Percentiles rank a stretch among this genome's conserved stretches.
Conservation (phyloP, 2,888 invertebrate genomes). For the Rhabditophanes sp. region DNA sequence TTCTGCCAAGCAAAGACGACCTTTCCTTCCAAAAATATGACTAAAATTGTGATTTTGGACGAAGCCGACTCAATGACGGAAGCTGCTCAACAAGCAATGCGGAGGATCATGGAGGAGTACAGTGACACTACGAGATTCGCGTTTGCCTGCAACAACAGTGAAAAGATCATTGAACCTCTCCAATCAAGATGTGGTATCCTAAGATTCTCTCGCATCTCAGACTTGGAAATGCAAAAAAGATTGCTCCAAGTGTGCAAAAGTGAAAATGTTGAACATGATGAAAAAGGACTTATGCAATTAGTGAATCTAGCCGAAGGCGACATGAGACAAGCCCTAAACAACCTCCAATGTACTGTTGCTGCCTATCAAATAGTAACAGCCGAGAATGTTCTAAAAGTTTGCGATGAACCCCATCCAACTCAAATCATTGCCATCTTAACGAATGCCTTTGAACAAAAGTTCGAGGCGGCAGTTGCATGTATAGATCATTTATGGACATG, state of each 20-base stretch:
- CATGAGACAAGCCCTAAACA: slow-evolving; percentile 90
- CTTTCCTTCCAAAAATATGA: slow-evolving; percentile 68
- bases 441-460: slow-evolving; percentile 60
- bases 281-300: slow-evolving; percentile 84
- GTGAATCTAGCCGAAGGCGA: slow-evolving; percentile 97
- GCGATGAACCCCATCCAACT: slow-evolving; percentile 94
- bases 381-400: slow-evolving; percentile 83
- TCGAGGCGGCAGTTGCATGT: slow-evolving; percentile 21
- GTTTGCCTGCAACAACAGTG: slow-evolving; percentile 89
- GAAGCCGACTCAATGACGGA: slow-evolving; percentile 80
- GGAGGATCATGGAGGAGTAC: slow-evolving; percentile 95
- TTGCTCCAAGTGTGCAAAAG: slow-evolving; percentile 54
- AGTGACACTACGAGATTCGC: slow-evolving; percentile 92
- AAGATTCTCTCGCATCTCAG: slow-evolving; percentile 71
- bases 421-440: slow-evolving; percentile 76
- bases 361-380: slow-evolving; percentile 78
- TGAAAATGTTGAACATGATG: slow-evolving; percentile 58
- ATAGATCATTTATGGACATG: slow-evolving; percentile 74
- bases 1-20: slow-evolving; percentile 53
- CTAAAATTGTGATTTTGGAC: slow-evolving; percentile 91
- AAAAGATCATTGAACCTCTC: slow-evolving; percentile 95
- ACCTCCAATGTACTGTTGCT: slow-evolving; percentile 81
- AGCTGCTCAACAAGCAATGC: slow-evolving; percentile 77
- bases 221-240: slow-evolving; percentile 73
- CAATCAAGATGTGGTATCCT: slow-evolving; percentile 94